These are phyloP conservation scores for cattle (Bos taurus) DNA, from an alignment of 2,113 vertebrate species.

Conservation along the genomic window ARS-UCD2.0 NC_037329.1:120075501-120076000, in stretches of 20 bases:
- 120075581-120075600: background rate
- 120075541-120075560: background rate
- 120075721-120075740: background rate
- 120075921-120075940: background rate
- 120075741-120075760: background rate
- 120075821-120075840: accelerated
- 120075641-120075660: background rate
- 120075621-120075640: background rate
- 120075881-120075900: background rate
- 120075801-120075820: background rate
- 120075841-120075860: background rate
- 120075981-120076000: background rate
- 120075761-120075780: background rate
- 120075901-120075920: background rate
- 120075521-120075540: background rate
- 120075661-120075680: background rate
- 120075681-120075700: background rate
- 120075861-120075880: background rate
- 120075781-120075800: background rate
- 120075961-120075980: background rate
- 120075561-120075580: background rate
- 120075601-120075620: background rate
- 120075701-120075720: background rate
- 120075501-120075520: background rate
- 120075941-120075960: background rate